Conservation (phyloP, 2,113 vertebrate genomes). For the Clinocottus analis region DNA sequence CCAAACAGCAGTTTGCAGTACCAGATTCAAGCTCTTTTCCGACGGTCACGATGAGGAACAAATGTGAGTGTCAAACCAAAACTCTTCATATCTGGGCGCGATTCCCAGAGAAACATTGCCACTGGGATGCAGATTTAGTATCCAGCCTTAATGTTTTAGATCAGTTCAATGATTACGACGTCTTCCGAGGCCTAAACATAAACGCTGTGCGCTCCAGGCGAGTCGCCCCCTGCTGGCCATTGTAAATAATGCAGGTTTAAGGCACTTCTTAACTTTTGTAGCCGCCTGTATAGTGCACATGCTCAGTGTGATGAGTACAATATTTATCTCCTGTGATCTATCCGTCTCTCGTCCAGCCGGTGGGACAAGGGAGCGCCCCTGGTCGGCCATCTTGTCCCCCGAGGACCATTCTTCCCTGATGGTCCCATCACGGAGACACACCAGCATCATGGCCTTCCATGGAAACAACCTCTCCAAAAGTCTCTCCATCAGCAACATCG, state of each 20-base stretch:
- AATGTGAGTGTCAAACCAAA: conserved; percentile 80
- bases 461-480: conserved; percentile 93
- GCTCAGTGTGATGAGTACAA: not conserved
- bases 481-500: conserved; percentile 97
- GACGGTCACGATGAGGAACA: conserved; percentile 91
- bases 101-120: not conserved
- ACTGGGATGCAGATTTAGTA: not conserved
- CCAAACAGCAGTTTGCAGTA: conserved; percentile 87
- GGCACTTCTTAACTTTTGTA: not conserved
- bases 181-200: not conserved
- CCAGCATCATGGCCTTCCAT: conserved; percentile 81
- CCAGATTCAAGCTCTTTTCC: conserved; percentile 88
- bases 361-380: conserved; percentile 90
- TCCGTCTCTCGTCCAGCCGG: conserved; percentile 78
- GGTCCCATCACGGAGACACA: conserved; percentile 85
- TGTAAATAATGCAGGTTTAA: not conserved
- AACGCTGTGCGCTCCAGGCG: not conserved
- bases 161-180: not conserved
- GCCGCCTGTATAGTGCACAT: not conserved
- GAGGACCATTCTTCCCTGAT: conserved; percentile 83
- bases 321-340: not conserved
- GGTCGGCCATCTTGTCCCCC: conserved; percentile 91
- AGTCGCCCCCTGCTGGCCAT: not conserved
- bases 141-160: not conserved
- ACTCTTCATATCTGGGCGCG: not conserved